Evolutionary conservation across 2,797 vertebrate genomes (phyloP).

Genomic region (Helarctos malayanus): DNA sequence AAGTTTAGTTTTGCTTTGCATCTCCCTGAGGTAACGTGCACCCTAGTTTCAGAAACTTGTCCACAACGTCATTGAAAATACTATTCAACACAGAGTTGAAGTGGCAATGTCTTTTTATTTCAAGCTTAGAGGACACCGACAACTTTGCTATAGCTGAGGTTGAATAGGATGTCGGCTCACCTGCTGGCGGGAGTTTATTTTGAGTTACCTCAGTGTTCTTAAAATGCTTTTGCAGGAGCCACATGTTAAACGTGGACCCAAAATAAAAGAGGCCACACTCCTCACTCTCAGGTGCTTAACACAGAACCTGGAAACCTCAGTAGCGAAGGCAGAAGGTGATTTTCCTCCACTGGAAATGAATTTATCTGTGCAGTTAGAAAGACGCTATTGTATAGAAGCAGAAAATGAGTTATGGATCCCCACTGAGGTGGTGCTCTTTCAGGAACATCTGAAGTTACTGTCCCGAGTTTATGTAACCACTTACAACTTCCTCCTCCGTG

Average conservation of each 20-base stretch:
- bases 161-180: not conserved
- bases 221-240: not conserved
- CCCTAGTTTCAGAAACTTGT: not conserved
- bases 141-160: not conserved
- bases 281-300: not conserved
- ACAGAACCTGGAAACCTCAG: not conserved
- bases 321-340: accelerated
- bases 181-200: not conserved
- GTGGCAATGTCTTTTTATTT: not conserved
- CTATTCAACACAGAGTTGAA: not conserved
- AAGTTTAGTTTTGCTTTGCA: not conserved
- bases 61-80: not conserved
- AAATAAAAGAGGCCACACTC: not conserved
- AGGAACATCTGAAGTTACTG: constrained; percentile 4
- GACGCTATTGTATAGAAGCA: not conserved
- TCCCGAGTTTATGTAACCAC: not conserved
- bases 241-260: not conserved
- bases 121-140: not conserved
- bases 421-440: not conserved
- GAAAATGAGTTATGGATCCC: not conserved
- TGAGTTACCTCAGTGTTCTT: not conserved
- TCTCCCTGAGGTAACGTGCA: not conserved
- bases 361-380: not conserved
- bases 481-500: not conserved
- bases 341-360: not conserved